phyloP scores from a whole-genome alignment of 2,888 invertebrate genomes.

The Stenodera caucasica region DNA sequence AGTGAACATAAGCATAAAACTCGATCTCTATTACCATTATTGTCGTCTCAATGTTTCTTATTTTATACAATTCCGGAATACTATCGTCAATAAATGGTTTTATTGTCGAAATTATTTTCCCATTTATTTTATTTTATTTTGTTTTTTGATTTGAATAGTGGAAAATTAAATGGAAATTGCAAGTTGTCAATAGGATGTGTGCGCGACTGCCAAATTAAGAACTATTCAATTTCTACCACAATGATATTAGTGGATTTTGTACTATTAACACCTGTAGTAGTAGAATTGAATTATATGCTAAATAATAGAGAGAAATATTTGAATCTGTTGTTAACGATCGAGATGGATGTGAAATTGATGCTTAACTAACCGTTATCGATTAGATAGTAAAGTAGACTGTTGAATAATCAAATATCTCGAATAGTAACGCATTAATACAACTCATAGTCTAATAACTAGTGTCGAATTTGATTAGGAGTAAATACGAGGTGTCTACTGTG shows the following conservation, averaged over 20 bases:
- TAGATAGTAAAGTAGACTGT: neutral
- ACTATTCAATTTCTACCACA: neutral
- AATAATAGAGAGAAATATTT: constrained; percentile 12
- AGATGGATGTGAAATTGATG: constrained; percentile 12
- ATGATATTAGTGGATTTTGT: constrained; percentile 4
- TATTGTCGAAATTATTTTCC: too few species aligned
- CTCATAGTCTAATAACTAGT: constrained; percentile 19
- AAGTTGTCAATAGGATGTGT: neutral
- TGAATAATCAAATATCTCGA: neutral
- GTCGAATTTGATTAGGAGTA: constrained; percentile 18
- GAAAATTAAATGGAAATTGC: neutral
- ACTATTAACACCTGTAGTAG: neutral
- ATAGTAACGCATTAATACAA: constrained; percentile 5
- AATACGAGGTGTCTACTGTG: constrained; percentile 19
- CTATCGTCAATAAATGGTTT: neutral
- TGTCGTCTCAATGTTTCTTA: neutral
- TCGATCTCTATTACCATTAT: neutral
- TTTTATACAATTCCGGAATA: neutral
- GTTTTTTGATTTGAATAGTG: neutral
- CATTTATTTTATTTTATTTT: too few species aligned
- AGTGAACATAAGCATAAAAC: constrained; percentile 6
- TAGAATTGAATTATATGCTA: constrained; percentile 6
- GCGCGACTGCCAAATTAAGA: neutral
- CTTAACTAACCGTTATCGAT: neutral
- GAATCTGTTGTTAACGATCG: constrained; percentile 12